Conservation (phyloP, 2,888 invertebrate species). For the Thyatira batis region DNA sequence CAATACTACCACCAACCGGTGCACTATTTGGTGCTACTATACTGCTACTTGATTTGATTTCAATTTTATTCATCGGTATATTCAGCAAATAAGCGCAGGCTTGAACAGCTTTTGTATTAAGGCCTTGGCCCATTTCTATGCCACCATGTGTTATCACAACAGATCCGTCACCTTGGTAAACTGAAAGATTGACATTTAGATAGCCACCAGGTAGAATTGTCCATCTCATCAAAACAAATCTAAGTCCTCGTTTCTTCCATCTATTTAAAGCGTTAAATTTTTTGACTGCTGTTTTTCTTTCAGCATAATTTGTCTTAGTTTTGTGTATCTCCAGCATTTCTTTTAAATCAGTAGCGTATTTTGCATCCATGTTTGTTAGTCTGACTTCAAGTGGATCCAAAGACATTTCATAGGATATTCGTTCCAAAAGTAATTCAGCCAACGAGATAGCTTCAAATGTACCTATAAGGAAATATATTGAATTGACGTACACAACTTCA, state of each 20-base stretch:
- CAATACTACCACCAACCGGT: conserved; percentile 85
- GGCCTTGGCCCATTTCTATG: conserved; percentile 87
- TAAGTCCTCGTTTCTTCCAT: conserved; percentile 87
- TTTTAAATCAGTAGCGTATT: conserved; percentile 41
- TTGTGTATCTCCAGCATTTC: conserved; percentile 78
- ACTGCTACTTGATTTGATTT: conserved; percentile 84
- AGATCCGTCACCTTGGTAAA: conserved; percentile 83
- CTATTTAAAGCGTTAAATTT: conserved; percentile 84
- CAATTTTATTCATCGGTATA: conserved; percentile 83
- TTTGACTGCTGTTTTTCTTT: conserved; percentile 68
- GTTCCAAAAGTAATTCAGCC: conserved; percentile 84
- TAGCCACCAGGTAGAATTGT: conserved; percentile 52
- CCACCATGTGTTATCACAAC: conserved; percentile 85
- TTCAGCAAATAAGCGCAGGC: conserved; percentile 84
- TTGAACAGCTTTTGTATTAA: conserved; percentile 86
- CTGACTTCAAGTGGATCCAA: conserved; percentile 82
- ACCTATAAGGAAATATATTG: conserved; percentile 38
- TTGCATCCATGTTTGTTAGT: conserved; percentile 69
- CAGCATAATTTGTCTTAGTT: conserved; percentile 74
- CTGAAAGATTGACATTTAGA: conserved; percentile 78
- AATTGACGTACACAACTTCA: background rate
- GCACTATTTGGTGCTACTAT: conserved; percentile 84
- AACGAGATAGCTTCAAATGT: conserved; percentile 79
- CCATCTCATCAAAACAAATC: conserved; percentile 84
- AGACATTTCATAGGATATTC: conserved; percentile 76